phyloP scores from a whole-genome alignment of 2,797 vertebrate genomes.

The Thripadectes ignobilis region DNA sequence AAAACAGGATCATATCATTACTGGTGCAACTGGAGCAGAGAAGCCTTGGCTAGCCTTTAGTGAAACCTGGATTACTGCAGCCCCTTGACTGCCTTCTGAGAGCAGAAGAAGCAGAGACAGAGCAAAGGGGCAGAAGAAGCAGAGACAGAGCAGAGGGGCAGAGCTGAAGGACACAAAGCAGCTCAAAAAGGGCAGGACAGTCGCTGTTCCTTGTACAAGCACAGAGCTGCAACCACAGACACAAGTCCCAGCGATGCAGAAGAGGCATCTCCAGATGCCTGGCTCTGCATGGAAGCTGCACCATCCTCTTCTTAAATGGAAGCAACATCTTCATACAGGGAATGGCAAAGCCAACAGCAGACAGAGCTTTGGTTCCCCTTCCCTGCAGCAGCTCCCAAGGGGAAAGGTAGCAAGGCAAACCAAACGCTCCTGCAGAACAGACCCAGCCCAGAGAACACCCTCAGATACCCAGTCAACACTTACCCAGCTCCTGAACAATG shows the following conservation, averaged over 20 bases:
- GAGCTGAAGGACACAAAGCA: background rate
- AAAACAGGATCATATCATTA: fast-evolving
- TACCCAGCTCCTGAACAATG: background rate
- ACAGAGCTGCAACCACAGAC: background rate
- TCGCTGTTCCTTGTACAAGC: background rate
- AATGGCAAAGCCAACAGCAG: background rate
- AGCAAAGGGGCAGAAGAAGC: no score
- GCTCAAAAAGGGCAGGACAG: background rate
- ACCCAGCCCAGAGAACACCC: background rate
- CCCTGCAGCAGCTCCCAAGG: background rate
- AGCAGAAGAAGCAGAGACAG: background rate
- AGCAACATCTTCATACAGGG: background rate
- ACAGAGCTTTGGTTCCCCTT: background rate
- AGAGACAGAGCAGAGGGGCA: background rate
- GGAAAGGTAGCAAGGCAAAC: background rate
- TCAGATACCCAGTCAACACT: background rate
- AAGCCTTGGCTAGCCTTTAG: background rate
- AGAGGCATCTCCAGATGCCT: background rate
- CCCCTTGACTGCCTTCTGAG: background rate
- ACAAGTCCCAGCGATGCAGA: background rate
- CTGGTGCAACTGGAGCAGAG: background rate
- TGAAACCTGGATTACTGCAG: background rate
- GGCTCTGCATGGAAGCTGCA: background rate
- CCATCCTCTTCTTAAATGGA: background rate
- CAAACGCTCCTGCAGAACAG: background rate